Base-by-base conservation (phyloP, 2,888 invertebrate genomes). In the Sminthurides aquaticus region DNA sequence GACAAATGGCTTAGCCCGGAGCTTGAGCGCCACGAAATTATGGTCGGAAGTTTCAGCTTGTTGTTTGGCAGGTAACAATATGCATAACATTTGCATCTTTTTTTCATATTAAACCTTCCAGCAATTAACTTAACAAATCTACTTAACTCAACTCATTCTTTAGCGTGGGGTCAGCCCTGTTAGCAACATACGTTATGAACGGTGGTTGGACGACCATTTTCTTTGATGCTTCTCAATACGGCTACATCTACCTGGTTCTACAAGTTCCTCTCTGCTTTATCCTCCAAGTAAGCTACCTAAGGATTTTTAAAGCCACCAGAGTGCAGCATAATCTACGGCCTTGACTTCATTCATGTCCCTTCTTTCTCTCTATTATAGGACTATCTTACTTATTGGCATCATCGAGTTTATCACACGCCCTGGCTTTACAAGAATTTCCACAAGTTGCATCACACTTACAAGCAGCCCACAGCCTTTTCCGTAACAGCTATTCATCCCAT, bases 401-500 rank as follows among this genome's bases (percentile, higher is more conserved):
- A 88, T 76, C 81, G 87, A 0, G 74, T 85, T 67, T 87, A 86
- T 78, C 88, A 88, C 78, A 82, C 81, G 0, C 87, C 85, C 0
- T 86, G 81, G 78, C 77, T 88, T 49, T 87, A 87, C 81, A 85
- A 85, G 76, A 77, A 83, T 75, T 87, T 88, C 78, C 88, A 88
- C 79, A 88, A 88, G 78, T 78, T 86, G 0, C 88, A 88, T 75
- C 88, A 88, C 79, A 85, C 84, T 72, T 88, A 87, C 79, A 87
- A 87, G 76, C 86, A 87, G 76, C 88, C 88, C 0, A 88, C 88
- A 0, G 87, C 87, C 0, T 88, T 87, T 79, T 87, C 87, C 1
- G 87, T 87, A 1, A 86, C 86, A 0, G 88, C 88, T 56, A 86
- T 88, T 74, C 88, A 88, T 75, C 88, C 88, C 0, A 77, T 86